Evolutionary conservation across 2,888 invertebrate genomes (phyloP), one percentile per base, ranked within the genome.

Genomic region (Lingula anatina): DNA sequence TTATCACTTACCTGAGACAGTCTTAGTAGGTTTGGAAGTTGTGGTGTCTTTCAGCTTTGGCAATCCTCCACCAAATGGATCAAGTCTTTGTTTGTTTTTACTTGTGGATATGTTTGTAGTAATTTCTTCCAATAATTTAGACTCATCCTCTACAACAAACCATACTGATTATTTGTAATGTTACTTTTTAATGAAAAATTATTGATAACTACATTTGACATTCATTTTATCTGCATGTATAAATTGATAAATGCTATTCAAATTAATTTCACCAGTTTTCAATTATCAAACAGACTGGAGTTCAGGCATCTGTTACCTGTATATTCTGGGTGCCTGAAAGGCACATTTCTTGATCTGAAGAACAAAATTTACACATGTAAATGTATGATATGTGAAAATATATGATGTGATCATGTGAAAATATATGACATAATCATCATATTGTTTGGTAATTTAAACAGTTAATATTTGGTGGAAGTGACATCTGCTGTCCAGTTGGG

Each of bases 71-170:
- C 23, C 26, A 46, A 62, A 64, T 23, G 65, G 65, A 45, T 68
- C 65, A 12, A 21, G 15, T 18, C 59, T 46, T 0, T 51, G 51
- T 43, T 64, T 65, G 12, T 62, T 46, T 21, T 62, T 50, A 7
- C 50, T 50, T n/a, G 64, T 52, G 9, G 66, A 64, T 68, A 73
- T 70, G 28, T 60, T 56, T 7, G 62, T 57, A 12, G 71, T 70
- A 7, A 73, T 64, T 39, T 73, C 71, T 31, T 70, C 71, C 37
- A 73, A 50, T 7, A 73, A 56, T 40, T 60, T 60, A 31, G 57
- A 57, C 40, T 71, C 71, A 62, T 71, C 71, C 27, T 65, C 68
- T 64, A 43, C 18, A 26, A 50, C 28, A 31, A 21, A 12, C 28
- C 28, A 24, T 4, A 26, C 5, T 26, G 1, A 39, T 38, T 35